Conservation (phyloP, 2,113 vertebrate genomes). For the Thunnus thynnus region DNA sequence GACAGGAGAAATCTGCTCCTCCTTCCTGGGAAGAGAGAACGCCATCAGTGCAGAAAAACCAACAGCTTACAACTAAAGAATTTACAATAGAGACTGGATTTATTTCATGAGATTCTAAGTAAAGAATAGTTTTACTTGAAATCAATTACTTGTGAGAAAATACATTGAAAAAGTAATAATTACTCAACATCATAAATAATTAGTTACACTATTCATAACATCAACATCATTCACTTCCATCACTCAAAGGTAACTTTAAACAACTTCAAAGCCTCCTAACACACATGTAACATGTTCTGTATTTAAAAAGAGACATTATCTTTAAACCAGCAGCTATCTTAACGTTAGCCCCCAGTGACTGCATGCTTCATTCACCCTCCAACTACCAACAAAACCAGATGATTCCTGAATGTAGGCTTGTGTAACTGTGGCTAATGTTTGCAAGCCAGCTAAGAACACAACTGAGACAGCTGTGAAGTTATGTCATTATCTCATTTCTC, state of each 20-base stretch:
- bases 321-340: too few species aligned
- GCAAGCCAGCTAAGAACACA: not conserved
- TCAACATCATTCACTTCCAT: not conserved
- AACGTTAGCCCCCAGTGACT: too few species aligned
- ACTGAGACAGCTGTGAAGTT: not conserved
- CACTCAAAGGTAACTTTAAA: not conserved
- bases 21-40: slow-evolving; percentile 50
- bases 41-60: slow-evolving; percentile 35
- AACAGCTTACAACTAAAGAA: slow-evolving; percentile 18
- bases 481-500: not conserved
- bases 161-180: not conserved
- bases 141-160: not conserved
- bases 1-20: slow-evolving; percentile 64
- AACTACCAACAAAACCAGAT: too few species aligned
- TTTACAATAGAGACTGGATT: not conserved
- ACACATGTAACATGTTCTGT: not conserved
- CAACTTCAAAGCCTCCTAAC: not conserved
- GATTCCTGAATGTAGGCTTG: not conserved
- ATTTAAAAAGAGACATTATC: too few species aligned
- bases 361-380: too few species aligned
- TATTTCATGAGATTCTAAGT: too few species aligned
- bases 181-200: slow-evolving; percentile 7
- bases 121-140: not conserved
- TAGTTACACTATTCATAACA: not conserved
- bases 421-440: not conserved